Evolutionary conservation across 2,797 vertebrate genomes (phyloP), one percentile per base, ranked within the genome.

Genomic region (Antrozous pallidus): DNA sequence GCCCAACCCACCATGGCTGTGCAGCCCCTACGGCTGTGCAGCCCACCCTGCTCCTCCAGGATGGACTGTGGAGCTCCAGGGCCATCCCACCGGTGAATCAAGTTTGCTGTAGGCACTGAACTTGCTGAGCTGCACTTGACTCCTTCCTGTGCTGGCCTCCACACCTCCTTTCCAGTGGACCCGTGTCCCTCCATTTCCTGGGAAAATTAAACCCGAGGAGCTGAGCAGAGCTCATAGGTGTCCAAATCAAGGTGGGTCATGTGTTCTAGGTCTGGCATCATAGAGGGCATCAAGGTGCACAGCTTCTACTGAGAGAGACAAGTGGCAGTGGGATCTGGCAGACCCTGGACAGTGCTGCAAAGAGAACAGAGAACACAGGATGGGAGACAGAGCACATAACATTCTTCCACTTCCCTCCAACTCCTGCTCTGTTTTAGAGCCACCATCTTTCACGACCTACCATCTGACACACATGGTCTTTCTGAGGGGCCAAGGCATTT

Each of bases 401-500:
- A 80, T 22, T 40, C 75, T 74, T 67, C 56, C n/a, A 6, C 54
- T 33, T 91, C 45, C 38, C 84, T 74, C 65, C 81, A 61, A 18
- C 28, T 49, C 56, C 77, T 79, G 45, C 31, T 95, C 85, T 51
- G 28, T 69, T 74, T 86, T 77, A n/a, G 38, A 83, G 86, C 38
- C 61, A 31, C 71, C 70, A 45, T 75, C 67, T 93, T 78, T 82
- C 47, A 17, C 88, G 96, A 95, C 81, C 94, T 42, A 31, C 90
- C 95, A 91, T 92, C 85, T 97, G 90, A 97, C 79, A 86, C 56
- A 12, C n/a, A n/a, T 51, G 84, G 28, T 88, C 91, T 93, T 82
- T 92, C 88, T 75, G 95, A 96, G 88, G 91, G 94, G 71, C 94
- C 95, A 74, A 91, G 93, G 91, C 67, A 89, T 91, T 94, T 97